These are phyloP conservation scores for Aeoliscus strigatus DNA, from an alignment of 2,797 vertebrate genomes.

Conservation along the genomic window DNA sequence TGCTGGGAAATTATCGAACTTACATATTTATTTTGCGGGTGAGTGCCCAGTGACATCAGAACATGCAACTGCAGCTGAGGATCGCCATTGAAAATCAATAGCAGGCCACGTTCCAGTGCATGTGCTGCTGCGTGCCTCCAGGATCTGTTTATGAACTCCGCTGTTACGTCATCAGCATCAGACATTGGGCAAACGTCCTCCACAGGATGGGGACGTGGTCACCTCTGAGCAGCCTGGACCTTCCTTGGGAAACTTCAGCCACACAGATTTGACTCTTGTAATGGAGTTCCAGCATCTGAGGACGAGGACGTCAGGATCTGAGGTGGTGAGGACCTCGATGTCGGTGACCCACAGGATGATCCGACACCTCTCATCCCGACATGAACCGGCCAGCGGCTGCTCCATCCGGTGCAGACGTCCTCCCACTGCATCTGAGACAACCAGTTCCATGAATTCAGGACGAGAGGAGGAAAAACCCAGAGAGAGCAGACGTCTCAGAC, in stretches of 20 bases:
- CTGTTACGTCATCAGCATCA: conserved; percentile 37
- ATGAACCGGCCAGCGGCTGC: conserved; percentile 29
- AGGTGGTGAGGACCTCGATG: not conserved
- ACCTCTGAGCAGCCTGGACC: not conserved
- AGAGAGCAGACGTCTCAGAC: conserved; percentile 45
- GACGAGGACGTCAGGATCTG: too few species aligned
- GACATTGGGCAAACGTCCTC: conserved; percentile 11
- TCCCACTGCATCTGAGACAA: conserved; percentile 27
- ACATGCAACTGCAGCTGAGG: conserved; percentile 15
- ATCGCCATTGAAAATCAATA: conserved; percentile 58
- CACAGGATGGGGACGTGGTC: not conserved
- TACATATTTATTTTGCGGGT: conserved; percentile 4
- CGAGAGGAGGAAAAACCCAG: too few species aligned
- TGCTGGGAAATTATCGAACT: conserved; percentile 20
- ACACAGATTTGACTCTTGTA: not conserved
- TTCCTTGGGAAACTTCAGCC: not conserved
- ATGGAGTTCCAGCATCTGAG: not conserved
- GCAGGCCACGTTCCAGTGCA: conserved; percentile 33
- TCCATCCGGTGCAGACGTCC: conserved; percentile 45
- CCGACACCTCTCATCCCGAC: conserved; percentile 2
- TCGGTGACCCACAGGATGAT: conserved; percentile 5
- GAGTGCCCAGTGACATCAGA: conserved; percentile 18
- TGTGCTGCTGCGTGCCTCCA: conserved; percentile 28
- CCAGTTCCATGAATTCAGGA: not conserved
- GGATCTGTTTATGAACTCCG: conserved; percentile 5